Evolutionary conservation across 2,888 invertebrate genomes (phyloP), one percentile per base, ranked within the genome.

Genomic region (Cabera pusaria): DNA sequence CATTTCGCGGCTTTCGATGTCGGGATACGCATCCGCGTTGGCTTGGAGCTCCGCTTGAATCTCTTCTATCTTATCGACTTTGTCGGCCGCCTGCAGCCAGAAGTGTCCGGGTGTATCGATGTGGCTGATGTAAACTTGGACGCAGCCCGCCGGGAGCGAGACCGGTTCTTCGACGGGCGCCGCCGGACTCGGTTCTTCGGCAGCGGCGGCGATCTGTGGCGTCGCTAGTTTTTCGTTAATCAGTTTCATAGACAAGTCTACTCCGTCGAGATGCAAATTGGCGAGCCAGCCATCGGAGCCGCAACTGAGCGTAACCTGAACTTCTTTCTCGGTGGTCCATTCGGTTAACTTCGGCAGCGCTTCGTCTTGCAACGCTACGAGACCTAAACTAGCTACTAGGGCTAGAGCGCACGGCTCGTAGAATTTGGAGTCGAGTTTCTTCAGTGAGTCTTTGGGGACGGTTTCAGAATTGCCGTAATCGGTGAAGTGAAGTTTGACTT

Each of bases 21-120:
- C 87, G 0, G 89, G 67, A 64, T 92, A 89, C 0, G 74, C 69
- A 0, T 73, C 66, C 0, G 92, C 90, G 4, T 90, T 83, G 9
- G 89, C 86, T 69, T 94, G 94, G 1, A 96, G 73, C 56, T 91
- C 90, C 0, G 90, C 89, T 58, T 95, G 94, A 0, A 95, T 81
- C 19, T 88, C 83, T 1, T 90, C 84, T 1, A 95, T 85, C 1
- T 81, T 83, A 0, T 89, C 77, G 0, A 90, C 56, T 34, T 93
- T 91, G 14, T 92, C 91, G 0, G 74, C 58, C 57, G 92, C 84
- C 64, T 95, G 95, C 5, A 95, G 77, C 90, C 94, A 96, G 74
- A 96, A 94, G 52, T 94, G 92, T 18, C 92, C 92, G 0, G 95
- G 95, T 23, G 92, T 92, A 63, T 95, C 94, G n/a, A 92, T 90